These are phyloP conservation scores for Sminthurinus aureus DNA, from an alignment of 2,888 invertebrate species.

Conservation along the genomic window DNA sequence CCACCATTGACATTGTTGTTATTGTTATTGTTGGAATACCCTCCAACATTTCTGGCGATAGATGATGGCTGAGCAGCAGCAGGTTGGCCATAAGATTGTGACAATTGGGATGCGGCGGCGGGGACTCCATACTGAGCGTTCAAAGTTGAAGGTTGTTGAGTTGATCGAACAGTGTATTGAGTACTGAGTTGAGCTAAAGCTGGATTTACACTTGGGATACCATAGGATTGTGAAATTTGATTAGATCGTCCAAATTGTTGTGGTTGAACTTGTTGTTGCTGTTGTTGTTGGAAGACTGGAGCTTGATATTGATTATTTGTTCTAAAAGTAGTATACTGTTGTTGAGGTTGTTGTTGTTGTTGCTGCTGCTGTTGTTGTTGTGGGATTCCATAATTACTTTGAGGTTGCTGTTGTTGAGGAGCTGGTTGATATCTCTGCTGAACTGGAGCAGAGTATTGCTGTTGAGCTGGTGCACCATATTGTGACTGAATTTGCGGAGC, in stretches of 20 bases:
- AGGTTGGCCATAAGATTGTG: not conserved
- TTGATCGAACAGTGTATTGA: too few species aligned
- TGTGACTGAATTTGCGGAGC: not conserved
- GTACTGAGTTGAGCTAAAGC: too few species aligned
- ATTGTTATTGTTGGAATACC: not conserved
- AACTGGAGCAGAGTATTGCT: conserved; percentile 29
- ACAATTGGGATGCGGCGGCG: not conserved
- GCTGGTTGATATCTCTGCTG: conserved; percentile 30
- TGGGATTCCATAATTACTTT: not conserved
- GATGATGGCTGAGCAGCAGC: not conserved
- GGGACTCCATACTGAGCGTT: not conserved
- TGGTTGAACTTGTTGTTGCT: too few species aligned
- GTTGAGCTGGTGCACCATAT: conserved; percentile 21
- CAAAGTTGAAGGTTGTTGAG: not conserved
- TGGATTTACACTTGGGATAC: too few species aligned
- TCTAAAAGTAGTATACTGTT: too few species aligned
- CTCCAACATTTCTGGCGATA: not conserved
- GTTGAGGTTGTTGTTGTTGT: not conserved
- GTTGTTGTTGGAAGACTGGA: too few species aligned
- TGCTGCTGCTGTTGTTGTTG: conserved; percentile 21
- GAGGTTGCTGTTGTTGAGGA: not conserved
- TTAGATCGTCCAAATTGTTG: too few species aligned
- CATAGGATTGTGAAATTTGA: too few species aligned
- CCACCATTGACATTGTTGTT: conserved; percentile 3
- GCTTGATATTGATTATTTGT: too few species aligned